phyloP scores from a whole-genome alignment of 2,113 vertebrate genomes.

The Octodon degus region DNA sequence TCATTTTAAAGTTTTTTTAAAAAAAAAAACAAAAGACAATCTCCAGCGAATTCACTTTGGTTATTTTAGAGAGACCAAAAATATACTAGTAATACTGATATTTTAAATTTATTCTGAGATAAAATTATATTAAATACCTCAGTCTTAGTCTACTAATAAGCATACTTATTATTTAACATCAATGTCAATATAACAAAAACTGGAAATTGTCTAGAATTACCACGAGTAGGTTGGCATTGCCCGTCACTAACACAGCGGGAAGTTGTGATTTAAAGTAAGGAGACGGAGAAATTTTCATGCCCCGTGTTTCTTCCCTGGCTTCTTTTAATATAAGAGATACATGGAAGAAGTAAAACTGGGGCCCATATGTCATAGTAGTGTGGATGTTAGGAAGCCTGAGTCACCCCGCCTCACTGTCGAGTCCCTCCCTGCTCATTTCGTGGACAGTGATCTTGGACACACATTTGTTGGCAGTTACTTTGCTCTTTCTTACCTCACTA shows the following conservation, averaged over 20 bases:
- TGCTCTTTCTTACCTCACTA: not conserved
- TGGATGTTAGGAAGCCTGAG: not conserved
- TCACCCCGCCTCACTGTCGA: not conserved
- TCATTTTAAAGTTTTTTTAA: conserved; percentile 10
- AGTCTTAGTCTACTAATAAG: not conserved
- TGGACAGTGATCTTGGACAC: not conserved
- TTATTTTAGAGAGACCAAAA: conserved; percentile 5
- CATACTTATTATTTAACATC: conserved; percentile 38
- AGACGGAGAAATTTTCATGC: conserved; percentile 24
- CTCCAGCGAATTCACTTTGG: not conserved
- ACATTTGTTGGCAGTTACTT: not conserved
- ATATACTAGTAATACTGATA: conserved; percentile 22
- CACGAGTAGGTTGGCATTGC: not conserved
- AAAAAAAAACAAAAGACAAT: not conserved
- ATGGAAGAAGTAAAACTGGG: not conserved
- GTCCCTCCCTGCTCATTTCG: not conserved
- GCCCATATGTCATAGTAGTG: not conserved
- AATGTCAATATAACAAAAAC: conserved; percentile 35
- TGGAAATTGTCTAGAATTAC: conserved; percentile 47
- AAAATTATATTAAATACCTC: conserved; percentile 16
- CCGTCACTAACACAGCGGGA: not conserved
- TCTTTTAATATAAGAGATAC: not conserved
- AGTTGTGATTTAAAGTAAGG: not conserved
- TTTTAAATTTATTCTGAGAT: conserved; percentile 56
- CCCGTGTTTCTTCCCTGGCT: not conserved